phyloP scores from a whole-genome alignment of 2,888 invertebrate species.

The Leptogaster cylindrica region DNA sequence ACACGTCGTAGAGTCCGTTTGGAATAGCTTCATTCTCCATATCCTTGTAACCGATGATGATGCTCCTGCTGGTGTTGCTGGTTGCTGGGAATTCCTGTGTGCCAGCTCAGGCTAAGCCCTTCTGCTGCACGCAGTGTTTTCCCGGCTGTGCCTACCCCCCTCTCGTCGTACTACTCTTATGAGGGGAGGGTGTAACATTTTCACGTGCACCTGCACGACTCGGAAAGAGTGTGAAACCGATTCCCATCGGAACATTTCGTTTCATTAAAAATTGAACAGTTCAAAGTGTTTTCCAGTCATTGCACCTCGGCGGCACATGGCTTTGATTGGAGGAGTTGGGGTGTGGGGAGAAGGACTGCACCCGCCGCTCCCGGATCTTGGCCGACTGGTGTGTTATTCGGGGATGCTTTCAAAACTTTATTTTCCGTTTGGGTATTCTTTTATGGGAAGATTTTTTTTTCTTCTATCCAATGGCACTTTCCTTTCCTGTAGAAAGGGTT shows the following conservation, averaged over 20 bases:
- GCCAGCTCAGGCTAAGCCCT: neutral
- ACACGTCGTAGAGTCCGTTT: conserved; percentile 17
- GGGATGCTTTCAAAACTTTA: conserved; percentile 35
- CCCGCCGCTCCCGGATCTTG: no score
- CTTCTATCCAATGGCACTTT: conserved; percentile 19
- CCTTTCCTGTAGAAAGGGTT: conserved; percentile 18
- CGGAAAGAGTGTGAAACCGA: conserved; percentile 43
- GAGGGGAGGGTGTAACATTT: conserved; percentile 1
- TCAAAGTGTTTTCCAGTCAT: conserved; percentile 59
- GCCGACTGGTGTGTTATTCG: no score
- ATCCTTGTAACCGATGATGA: no score
- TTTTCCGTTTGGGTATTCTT: conserved; percentile 11
- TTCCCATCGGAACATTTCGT: conserved; percentile 54
- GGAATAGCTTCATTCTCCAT: conserved; percentile 14
- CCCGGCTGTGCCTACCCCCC: neutral
- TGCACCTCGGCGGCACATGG: conserved; percentile 49
- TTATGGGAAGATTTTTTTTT: conserved; percentile 27
- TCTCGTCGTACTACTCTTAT: conserved; percentile 1
- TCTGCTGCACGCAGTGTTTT: conserved; percentile 1
- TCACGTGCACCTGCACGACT: conserved; percentile 27
- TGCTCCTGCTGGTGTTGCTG: no score
- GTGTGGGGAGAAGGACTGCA: no score
- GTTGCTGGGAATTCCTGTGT: no score
- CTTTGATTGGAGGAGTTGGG: conserved; percentile 42
- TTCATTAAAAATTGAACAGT: conserved; percentile 61